phyloP scores from a whole-genome alignment of 1,140 invertebrate species.

The Zaprionus kolodkinae region DNA sequence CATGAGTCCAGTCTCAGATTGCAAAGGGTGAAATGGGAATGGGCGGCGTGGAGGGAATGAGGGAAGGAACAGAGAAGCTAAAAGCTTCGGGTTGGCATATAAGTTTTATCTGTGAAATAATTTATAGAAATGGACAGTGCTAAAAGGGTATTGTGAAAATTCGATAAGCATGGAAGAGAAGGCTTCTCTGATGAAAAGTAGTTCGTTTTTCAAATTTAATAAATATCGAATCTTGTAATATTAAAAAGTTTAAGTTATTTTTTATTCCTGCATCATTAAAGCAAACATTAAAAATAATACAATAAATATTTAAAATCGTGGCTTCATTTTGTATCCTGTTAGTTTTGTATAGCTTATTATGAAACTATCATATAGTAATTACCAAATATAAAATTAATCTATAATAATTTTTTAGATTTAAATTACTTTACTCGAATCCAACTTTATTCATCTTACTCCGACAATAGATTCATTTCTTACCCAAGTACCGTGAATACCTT shows the following conservation, averaged over 20 bases:
- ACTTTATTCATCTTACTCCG: no score
- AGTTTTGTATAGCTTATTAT: no score
- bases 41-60: not conserved
- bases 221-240: not conserved
- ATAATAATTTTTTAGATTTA: no score
- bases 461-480: not conserved
- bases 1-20: constrained; percentile 53
- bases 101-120: constrained; percentile 70
- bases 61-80: not conserved
- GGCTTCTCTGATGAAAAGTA: not conserved
- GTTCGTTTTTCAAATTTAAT: not conserved
- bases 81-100: constrained; percentile 34
- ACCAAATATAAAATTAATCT: no score
- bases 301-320: no score
- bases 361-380: no score
- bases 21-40: constrained; percentile 25
- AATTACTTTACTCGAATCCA: no score
- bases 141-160: constrained; percentile 43
- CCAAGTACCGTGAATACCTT: not conserved
- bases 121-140: constrained; percentile 61
- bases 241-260: not conserved
- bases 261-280: not conserved
- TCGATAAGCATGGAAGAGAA: not conserved
- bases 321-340: no score
- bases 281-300: no score